Evolutionary conservation across 2,888 invertebrate genomes (phyloP).

Genomic region (Matsumyia berberina): DNA sequence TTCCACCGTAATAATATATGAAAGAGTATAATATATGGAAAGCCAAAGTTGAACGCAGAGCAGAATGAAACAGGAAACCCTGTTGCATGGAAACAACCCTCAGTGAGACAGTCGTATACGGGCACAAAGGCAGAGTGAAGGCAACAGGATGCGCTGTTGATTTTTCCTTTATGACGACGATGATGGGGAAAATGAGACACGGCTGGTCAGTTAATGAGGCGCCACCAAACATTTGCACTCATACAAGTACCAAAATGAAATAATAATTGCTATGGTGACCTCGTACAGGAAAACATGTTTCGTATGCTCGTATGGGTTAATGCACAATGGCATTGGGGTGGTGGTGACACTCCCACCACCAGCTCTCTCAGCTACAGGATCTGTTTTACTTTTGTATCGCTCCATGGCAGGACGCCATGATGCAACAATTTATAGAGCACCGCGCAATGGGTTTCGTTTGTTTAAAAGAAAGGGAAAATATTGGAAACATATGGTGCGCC

Average conservation of each 20-base stretch:
- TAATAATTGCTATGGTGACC: conserved; percentile 72
- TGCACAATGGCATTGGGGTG: conserved; percentile 22
- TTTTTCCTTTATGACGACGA: conserved; percentile 59
- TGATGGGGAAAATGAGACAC: conserved; percentile 69
- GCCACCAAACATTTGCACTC: conserved; percentile 74
- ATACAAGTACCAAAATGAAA: conserved; percentile 73
- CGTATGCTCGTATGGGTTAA: conserved; percentile 38
- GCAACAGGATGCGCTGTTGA: conserved; percentile 67
- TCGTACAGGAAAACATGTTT: conserved; percentile 53
- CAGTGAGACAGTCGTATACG: conserved; percentile 57
- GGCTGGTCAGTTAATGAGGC: conserved; percentile 74
- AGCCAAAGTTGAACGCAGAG: conserved; percentile 67
- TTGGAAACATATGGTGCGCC: conserved; percentile 25
- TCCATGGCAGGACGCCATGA: conserved; percentile 18
- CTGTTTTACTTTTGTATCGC: conserved; percentile 20
- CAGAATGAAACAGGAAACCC: conserved; percentile 72
- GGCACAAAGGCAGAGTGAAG: conserved; percentile 43
- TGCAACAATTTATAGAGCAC: conserved; percentile 50
- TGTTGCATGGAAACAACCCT: conserved; percentile 75
- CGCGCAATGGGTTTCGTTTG: conserved; percentile 6
- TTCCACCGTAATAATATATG: conserved; percentile 50
- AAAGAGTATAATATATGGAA: conserved; percentile 62
- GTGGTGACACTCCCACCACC: conserved; percentile 7
- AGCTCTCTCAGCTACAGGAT: conserved; percentile 8
- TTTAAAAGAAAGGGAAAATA: not conserved